Evolutionary conservation across 2,797 vertebrate genomes (phyloP).

Genomic region (Channallabes apus): DNA sequence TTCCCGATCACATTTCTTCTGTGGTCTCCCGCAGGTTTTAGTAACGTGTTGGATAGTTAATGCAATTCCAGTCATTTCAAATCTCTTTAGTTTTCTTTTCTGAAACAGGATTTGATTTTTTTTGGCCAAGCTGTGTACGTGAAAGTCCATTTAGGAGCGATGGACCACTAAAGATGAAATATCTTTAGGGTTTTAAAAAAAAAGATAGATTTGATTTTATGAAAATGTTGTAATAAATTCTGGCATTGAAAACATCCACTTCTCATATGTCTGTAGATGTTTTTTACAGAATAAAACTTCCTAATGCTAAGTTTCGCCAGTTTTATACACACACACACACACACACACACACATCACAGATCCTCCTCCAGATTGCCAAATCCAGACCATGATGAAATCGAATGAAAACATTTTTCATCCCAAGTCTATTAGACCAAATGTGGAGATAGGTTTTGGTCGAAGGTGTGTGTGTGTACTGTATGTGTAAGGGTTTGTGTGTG

Average conservation of each 20-base stretch:
- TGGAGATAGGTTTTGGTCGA: neutral
- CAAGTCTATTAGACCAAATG: slow-evolving; percentile 1
- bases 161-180: neutral
- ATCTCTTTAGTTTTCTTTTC: too few relatives aligned
- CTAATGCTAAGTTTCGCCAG: neutral
- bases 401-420: slow-evolving; percentile 16
- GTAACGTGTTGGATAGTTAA: too few relatives aligned
- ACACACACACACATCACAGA: slow-evolving; percentile 1
- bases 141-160: neutral
- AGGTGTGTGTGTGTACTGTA: neutral
- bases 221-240: neutral
- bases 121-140: neutral
- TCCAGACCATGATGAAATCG: slow-evolving; percentile 38
- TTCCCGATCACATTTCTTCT: too few relatives aligned
- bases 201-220: neutral
- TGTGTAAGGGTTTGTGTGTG: slow-evolving; percentile 4
- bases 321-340: neutral
- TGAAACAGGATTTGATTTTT: neutral
- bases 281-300: neutral
- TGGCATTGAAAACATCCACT: neutral
- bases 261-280: neutral
- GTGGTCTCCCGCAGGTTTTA: too few relatives aligned
- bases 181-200: neutral
- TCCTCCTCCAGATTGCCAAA: slow-evolving; percentile 19
- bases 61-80: too few relatives aligned